Base-by-base conservation (phyloP, 1,140 invertebrate genomes). In the Zaprionus africanus region DNA sequence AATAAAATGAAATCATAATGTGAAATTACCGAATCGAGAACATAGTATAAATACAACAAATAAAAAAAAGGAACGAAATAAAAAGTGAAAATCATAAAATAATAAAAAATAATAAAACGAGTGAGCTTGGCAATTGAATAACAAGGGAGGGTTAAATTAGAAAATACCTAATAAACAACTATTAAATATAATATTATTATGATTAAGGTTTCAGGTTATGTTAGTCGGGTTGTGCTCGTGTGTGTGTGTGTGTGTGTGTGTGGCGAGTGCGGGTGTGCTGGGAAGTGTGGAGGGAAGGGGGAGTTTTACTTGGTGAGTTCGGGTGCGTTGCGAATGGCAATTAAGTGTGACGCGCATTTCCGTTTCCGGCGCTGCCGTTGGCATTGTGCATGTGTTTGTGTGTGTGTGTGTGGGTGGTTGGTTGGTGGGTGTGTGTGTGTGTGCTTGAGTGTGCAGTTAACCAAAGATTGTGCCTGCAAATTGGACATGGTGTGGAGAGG, bases 81-180 rank as follows among this genome's bases (percentile, higher is more conserved):
- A 76, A 75, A 72, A 68, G 53, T 17, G 76, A 82, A 58, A 56
- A 81, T 66, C 74, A 62, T 19, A 59, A 62, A 66, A 77, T 59
- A 75, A 62, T 15, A 78, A 77, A 43, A 51, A 51, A 66, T 70
- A 46, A 65, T 71, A 56, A 28, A 63, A 71, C 64, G 53, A 62
- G 31, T 59, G 63, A 81, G 81, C 78, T 72, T 66, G 26, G 54
- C 38, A 73, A 65, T 56, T 51, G 49, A 38, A 41, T 77, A 77
- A 77, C 81, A 88, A 88, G 84, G 84, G 77, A 83, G 76, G 84
- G 82, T 90, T 90, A 79, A 71, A 65, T 77, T 90, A 90, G 67
- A 70, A 85, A 78, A 85, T 77, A 59, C 65, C 77, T 79, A 82
- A 59, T 79, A 66, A 70, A 58, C 60, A 77, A 57, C 53, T 71